These are phyloP conservation scores for Diarsia mendica DNA, from an alignment of 2,888 invertebrate genomes.

Conservation along the genomic window DNA sequence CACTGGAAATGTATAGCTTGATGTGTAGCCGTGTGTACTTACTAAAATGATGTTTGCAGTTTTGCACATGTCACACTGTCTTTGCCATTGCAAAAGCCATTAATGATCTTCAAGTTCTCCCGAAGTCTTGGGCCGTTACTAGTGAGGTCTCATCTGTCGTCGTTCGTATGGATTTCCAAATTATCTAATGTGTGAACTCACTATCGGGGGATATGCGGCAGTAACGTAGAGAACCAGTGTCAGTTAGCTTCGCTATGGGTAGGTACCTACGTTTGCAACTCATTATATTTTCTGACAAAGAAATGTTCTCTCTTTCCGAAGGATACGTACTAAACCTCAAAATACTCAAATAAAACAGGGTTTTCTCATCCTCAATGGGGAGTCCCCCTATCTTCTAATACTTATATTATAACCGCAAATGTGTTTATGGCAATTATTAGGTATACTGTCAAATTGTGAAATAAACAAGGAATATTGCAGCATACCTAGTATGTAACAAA, in stretches of 20 bases:
- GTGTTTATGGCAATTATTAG: not conserved
- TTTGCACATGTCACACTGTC: no score
- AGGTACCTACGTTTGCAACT: no score
- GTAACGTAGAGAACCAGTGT: no score
- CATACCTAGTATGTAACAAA: not conserved
- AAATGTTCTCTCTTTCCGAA: not conserved
- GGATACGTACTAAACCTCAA: not conserved
- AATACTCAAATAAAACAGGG: not conserved
- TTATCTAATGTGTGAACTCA: not conserved
- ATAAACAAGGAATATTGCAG: conserved; percentile 8
- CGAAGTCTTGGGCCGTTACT: no score
- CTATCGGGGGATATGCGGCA: not conserved
- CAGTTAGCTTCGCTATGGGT: no score
- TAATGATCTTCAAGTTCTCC: not conserved
- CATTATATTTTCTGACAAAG: not conserved
- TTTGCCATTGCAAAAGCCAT: not conserved
- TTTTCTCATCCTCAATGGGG: not conserved
- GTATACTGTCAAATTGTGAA: not conserved
- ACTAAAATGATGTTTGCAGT: not conserved
- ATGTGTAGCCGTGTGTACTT: no score
- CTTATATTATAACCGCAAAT: not conserved
- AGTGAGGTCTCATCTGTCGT: not conserved
- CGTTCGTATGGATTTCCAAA: not conserved
- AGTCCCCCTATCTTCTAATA: not conserved
- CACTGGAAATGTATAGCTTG: no score